Percentiles rank a stretch among this genome's conserved stretches.
Evolutionary conservation across 2,797 vertebrate genomes (phyloP).

Genomic region (Epinephelus coioides): DNA sequence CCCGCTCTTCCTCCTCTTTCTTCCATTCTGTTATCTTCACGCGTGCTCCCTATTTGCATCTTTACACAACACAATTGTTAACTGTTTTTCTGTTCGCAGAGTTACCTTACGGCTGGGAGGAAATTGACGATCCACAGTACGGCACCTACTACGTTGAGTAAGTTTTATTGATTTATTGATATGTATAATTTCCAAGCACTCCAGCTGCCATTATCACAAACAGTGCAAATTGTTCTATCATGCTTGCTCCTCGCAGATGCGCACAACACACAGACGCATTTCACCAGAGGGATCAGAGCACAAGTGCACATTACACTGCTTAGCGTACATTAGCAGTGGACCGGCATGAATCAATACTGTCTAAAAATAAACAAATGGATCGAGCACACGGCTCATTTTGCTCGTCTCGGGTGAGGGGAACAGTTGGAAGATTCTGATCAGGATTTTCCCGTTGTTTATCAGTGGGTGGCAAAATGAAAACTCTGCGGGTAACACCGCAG

Average conservation of each 20-base stretch:
- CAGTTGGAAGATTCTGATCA: slow-evolving; percentile 51
- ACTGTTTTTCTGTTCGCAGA: slow-evolving; percentile 82
- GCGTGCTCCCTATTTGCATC: slow-evolving; percentile 38
- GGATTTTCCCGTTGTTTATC: slow-evolving; percentile 59
- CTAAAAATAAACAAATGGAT: slow-evolving; percentile 73
- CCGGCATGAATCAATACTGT: slow-evolving; percentile 58
- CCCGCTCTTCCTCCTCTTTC: slow-evolving; percentile 10
- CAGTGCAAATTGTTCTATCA: slow-evolving; percentile 22
- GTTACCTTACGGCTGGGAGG: slow-evolving; percentile 97
- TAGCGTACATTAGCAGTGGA: slow-evolving; percentile 56
- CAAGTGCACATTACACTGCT: slow-evolving; percentile 48
- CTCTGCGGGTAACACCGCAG: slow-evolving; percentile 33
- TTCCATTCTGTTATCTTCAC: slow-evolving; percentile 31
- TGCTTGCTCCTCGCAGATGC: slow-evolving; percentile 23
- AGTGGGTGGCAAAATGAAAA: slow-evolving; percentile 68
- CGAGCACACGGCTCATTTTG: slow-evolving; percentile 40
- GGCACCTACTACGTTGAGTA: slow-evolving; percentile 97
- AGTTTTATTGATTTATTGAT: slow-evolving; percentile 79
- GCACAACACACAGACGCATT: slow-evolving; percentile 23
- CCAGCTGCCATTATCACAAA: slow-evolving; percentile 2
- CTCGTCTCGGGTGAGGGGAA: slow-evolving; percentile 32
- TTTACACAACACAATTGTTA: slow-evolving; percentile 19
- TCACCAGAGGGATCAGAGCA: slow-evolving; percentile 33
- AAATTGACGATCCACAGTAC: slow-evolving; percentile 96
- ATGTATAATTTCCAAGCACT: slow-evolving; percentile 31